phyloP scores from a whole-genome alignment of 2,888 invertebrate species.

The Synergus itoensis region DNA sequence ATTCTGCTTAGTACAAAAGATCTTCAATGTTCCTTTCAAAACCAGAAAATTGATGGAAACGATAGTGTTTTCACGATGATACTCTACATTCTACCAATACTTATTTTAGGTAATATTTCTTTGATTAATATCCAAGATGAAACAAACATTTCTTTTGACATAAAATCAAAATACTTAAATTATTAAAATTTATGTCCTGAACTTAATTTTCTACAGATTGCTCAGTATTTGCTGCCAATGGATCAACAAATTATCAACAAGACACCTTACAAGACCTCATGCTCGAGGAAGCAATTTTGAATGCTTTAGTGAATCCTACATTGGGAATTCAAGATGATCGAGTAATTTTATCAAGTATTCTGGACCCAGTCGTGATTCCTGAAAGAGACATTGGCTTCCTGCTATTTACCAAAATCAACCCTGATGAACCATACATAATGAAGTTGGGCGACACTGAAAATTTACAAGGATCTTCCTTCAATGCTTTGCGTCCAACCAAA shows the following conservation, averaged over 20 bases:
- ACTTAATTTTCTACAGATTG: not conserved
- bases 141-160: not conserved
- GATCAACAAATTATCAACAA: conserved; percentile 31
- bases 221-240: conserved; percentile 5
- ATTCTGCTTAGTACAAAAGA: conserved; percentile 6
- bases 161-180: conserved; percentile 42
- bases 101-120: conserved; percentile 1
- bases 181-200: not conserved
- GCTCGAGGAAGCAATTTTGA: conserved; percentile 52
- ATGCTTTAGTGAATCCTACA: conserved; percentile 53
- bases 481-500: conserved; percentile 65
- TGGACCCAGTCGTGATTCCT: conserved; percentile 42
- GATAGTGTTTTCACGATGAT: not conserved
- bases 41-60: not conserved
- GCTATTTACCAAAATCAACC: conserved; percentile 66
- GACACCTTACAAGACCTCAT: conserved; percentile 49
- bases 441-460: conserved; percentile 56
- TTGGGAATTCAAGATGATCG: conserved; percentile 45
- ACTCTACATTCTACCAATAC: not conserved
- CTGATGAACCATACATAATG: conserved; percentile 52
- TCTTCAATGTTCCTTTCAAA: not conserved
- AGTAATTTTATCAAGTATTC: conserved; percentile 8
- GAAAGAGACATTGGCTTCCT: conserved; percentile 62
- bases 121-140: not conserved
- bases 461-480: conserved; percentile 60